Evolutionary conservation across 2,797 vertebrate species (phyloP), one percentile per base, ranked within the genome.

Genomic region (Paramormyrops hopkinsi): DNA sequence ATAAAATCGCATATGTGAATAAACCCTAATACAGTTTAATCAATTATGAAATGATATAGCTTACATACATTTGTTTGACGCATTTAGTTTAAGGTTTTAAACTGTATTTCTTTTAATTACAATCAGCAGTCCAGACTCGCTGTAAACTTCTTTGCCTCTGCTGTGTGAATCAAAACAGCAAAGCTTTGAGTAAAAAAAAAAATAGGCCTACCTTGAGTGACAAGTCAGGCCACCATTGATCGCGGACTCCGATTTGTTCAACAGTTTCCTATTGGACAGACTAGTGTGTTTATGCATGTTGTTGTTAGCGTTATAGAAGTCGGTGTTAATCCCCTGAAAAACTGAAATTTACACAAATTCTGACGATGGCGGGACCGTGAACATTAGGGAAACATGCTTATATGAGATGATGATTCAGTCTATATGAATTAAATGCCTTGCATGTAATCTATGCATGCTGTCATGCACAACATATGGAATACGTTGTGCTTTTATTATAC

Each of bases 171-270:
- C 41, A 88, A 76, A 22, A 88, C 22, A 76, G 69, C 46, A 48
- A 88, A 22, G 56, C 33, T 69, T 44, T 65, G 69, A 4, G n/a
- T 37, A 25, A 51, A 25, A 65, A 88, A 65, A 88, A 44, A 62
- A 44, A 88, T 46, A 51, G 12, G 12, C 50, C 50, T 33, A 53
- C 14, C 19, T 25, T 82, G 88, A 88, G 29, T 88, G 88, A 88
- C 88, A 88, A 88, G 51, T n/a, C 29, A 82, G 41, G 17, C 33
- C 33, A 54, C 88, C 88, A 88, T 54, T 88, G 62, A 82, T 14
- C 19, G 11, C 19, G 41, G 25, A 33, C 8, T 88, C 37, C 14
- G 7, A 46, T 41, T 29, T n/a, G 33, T 11, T 56, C 53, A 25
- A 0, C 48, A 29, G 50, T 12, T 41, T 82, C 12, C 37, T 56